Conservation (phyloP, 2,797 vertebrate species). For the Sphenodon punctatus region DNA sequence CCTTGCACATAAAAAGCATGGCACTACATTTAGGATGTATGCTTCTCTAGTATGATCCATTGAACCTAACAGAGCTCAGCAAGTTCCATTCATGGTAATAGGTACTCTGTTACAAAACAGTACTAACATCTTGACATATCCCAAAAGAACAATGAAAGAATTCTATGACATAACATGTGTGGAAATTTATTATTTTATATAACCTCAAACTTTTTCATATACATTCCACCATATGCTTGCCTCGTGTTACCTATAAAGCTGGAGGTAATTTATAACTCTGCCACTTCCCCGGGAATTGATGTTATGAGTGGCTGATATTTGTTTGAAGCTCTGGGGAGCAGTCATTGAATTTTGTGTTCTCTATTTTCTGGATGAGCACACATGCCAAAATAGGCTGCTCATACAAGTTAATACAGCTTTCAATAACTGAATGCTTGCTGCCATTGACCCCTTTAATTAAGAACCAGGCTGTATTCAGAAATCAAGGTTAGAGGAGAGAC, state of each 20-base stretch:
- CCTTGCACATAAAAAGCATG: not conserved
- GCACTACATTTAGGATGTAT: not conserved
- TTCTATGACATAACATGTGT: not conserved
- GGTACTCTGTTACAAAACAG: not conserved
- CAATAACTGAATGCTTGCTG: not conserved
- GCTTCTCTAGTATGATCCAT: not conserved
- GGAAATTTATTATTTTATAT: conserved; percentile 35
- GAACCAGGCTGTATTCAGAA: conserved; percentile 28
- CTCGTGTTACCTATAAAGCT: conserved; percentile 33
- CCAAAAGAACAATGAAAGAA: not conserved
- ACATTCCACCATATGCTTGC: conserved; percentile 17
- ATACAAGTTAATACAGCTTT: conserved; percentile 23
- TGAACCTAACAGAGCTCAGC: not conserved
- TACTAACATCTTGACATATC: not conserved
- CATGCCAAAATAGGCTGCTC: conserved; percentile 32
- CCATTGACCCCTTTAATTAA: conserved; percentile 17
- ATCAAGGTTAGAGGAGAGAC: not conserved
- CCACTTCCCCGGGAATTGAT: too few relatives aligned
- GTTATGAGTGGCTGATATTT: too few relatives aligned
- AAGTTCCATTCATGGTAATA: not conserved
- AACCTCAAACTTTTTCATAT: conserved; percentile 31
- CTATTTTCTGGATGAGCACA: conserved; percentile 47
- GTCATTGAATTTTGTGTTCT: conserved; percentile 50
- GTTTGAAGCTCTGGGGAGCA: conserved; percentile 10
- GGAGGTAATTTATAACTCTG: conserved; percentile 50